phyloP scores from a whole-genome alignment of 1,140 invertebrate species.

The Pygmarrhopalites habei region DNA sequence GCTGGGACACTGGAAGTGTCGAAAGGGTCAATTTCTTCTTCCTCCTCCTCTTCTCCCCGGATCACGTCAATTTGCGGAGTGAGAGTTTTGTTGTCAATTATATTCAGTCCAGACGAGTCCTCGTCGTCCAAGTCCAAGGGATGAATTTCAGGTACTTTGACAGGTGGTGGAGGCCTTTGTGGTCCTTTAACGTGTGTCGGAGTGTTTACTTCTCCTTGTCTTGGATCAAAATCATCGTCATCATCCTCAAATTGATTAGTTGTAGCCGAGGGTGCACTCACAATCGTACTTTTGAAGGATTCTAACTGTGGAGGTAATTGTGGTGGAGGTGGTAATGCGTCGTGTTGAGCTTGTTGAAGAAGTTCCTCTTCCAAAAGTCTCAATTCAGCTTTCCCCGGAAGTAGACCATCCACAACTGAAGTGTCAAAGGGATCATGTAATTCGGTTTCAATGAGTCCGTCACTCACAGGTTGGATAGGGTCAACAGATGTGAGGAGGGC shows the following conservation, averaged over 20 bases:
- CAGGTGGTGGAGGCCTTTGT: neutral
- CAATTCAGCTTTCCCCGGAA: constrained; percentile 66
- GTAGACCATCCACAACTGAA: constrained; percentile 60
- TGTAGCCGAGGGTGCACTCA: no score
- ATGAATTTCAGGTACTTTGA: constrained; percentile 29
- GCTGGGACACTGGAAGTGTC: constrained; percentile 62
- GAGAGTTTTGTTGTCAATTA: no score
- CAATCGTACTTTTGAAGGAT: no score
- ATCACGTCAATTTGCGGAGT: constrained; percentile 53
- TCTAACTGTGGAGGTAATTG: no score
- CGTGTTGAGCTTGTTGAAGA: constrained; percentile 41
- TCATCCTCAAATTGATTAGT: constrained; percentile 37
- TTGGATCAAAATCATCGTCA: constrained; percentile 65
- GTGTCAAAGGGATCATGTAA: constrained; percentile 81
- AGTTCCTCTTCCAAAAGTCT: constrained; percentile 71
- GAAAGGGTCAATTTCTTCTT: constrained; percentile 62
- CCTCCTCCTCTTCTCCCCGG: constrained; percentile 23
- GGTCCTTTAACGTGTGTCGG: neutral
- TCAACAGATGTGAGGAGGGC: constrained; percentile 53
- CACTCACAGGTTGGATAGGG: constrained; percentile 43
- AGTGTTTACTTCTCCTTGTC: constrained; percentile 43
- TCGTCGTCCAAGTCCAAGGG: constrained; percentile 19
- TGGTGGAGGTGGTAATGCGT: no score
- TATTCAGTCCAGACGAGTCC: no score
- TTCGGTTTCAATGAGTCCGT: constrained; percentile 40